Conservation (phyloP, 2,113 vertebrate genomes). For the Rhea americana region DNA sequence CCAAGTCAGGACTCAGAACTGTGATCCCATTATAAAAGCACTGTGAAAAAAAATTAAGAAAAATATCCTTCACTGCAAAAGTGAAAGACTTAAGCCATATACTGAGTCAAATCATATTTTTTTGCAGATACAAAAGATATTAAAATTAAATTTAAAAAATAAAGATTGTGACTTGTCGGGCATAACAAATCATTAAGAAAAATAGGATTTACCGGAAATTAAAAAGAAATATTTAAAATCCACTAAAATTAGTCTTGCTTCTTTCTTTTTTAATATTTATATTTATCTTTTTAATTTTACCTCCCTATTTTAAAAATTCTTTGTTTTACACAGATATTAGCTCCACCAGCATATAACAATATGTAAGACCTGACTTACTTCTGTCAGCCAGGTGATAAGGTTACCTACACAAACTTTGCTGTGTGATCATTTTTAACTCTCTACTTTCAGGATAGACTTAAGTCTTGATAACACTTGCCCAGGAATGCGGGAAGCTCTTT, state of each 20-base stretch:
- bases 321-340: background rate
- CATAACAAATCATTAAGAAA: background rate
- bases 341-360: background rate
- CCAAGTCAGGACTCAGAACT: background rate
- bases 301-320: background rate
- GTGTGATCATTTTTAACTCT: background rate
- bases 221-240: background rate
- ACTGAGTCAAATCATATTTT: background rate
- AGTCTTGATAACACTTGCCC: background rate
- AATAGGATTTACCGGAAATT: background rate
- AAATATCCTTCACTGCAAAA: background rate
- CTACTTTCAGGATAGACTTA: constrained; percentile 6
- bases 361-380: background rate
- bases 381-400: background rate
- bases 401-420: background rate
- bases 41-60: background rate
- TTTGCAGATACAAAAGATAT: background rate
- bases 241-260: background rate
- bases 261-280: background rate
- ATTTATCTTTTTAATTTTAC: too few relatives aligned
- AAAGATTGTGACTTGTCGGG: background rate
- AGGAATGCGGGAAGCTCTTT: background rate
- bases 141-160: background rate
- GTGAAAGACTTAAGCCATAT: background rate
- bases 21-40: background rate